Evolutionary conservation across 1,140 invertebrate species (phyloP), one percentile per base, ranked within the genome.

Genomic region (Drosophila seguyi): DNA sequence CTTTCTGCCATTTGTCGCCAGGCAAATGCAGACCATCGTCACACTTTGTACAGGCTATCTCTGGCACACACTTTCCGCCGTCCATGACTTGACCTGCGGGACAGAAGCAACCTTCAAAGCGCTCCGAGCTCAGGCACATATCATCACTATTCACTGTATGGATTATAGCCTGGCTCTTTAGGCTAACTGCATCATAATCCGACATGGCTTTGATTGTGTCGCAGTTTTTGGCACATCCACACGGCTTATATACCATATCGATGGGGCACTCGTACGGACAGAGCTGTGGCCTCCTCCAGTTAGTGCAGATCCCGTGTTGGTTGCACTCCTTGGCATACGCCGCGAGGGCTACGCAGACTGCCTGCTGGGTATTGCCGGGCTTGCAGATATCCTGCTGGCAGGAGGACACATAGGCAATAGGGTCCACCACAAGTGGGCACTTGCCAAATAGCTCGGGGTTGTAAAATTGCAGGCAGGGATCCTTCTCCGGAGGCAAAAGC

Each of bases 21-120:
- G 93, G 93, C 71, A 93, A 79, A 79, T 94, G 94, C 14, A 93
- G 72, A 16, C 79, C 79, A 50, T 93, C 91, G 57, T 92, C 92
- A 48, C 92, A 92, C 48, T 91, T 85, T 3, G 74, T 67, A 45
- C 92, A 93, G 29, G 90, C 75, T 6, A 77, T 72, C 34, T 92
- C 91, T 0, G 66, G 58, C 16, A 94, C 69, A 68, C 93, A 94
- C 36, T 93, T 93, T 8, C 83, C 90, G 38, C 90, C 92, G 20
- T 93, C 88, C 71, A 93, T 79, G 36, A 97, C 95, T 88, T 95
- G 94, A 55, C 95, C 95, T 45, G 94, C 84, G 3, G 96, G 95
- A 93, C 97, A 98, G 94, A 96, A 97, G 92, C 97, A 98, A 7
- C 97, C 97, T 88, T 98, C 97, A 34, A 88, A 29, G 93, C 94